Evolutionary conservation across 92 coral and sea anemone genomes (phyloP).

Genomic region (Zoanthus sociatus): DNA sequence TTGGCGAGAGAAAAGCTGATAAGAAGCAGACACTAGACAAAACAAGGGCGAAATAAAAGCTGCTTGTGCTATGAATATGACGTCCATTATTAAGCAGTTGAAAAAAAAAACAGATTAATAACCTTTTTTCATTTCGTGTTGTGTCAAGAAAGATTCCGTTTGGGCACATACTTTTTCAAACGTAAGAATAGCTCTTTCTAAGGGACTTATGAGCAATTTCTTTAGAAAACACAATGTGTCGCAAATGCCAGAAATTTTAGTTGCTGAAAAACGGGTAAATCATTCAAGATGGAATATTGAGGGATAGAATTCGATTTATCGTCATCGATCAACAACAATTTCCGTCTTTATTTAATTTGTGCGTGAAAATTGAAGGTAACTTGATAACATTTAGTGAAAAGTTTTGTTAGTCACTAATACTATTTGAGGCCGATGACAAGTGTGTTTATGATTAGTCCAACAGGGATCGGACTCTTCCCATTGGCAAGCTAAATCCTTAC

Average conservation of each 20-base stretch:
- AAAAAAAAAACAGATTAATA: conserved; percentile 5
- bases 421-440: conserved; percentile 49
- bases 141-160: conserved; percentile 28
- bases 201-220: background rate
- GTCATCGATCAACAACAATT: conserved; percentile 27
- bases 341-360: conserved; percentile 40
- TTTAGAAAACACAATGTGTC: background rate
- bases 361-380: conserved; percentile 30
- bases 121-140: conserved; percentile 10
- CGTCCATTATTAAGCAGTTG: background rate
- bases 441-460: conserved; percentile 81
- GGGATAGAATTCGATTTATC: conserved; percentile 35
- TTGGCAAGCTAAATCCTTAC: conserved; percentile 72
- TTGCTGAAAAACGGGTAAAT: background rate
- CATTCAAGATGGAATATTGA: conserved; percentile 2
- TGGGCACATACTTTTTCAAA: background rate
- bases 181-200: background rate
- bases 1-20: background rate
- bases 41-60: conserved; percentile 29
- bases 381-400: conserved; percentile 15
- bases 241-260: background rate
- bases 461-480: conserved; percentile 72
- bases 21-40: background rate
- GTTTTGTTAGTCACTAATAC: conserved; percentile 17
- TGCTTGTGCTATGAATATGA: conserved; percentile 6